Conservation (phyloP, 37 sponge, comb jelly and placozoan genomes). For the Ianthella basta region DNA sequence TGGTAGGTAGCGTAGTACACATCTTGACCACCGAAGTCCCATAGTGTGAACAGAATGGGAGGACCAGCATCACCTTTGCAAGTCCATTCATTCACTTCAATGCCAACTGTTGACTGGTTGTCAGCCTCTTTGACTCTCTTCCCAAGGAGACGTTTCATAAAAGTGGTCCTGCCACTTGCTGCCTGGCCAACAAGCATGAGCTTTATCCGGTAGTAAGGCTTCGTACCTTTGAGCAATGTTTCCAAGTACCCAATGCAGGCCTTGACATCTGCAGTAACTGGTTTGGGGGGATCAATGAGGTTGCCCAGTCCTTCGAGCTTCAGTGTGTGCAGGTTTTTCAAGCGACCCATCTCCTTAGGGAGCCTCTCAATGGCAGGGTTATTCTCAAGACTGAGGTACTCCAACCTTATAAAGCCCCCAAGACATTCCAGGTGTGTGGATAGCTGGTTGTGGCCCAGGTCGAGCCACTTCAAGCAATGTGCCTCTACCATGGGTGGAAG, state of each 20-base stretch:
- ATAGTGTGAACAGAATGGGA: conserved; percentile 27
- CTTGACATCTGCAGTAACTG: background rate
- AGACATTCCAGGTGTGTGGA: conserved; percentile 23
- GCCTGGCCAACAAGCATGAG: conserved; percentile 59
- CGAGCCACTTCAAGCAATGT: conserved; percentile 34
- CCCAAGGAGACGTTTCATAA: conserved; percentile 42
- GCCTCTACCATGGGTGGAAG: conserved; percentile 35
- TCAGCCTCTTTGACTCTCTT: conserved; percentile 43
- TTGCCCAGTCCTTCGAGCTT: conserved; percentile 20
- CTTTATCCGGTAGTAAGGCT: conserved; percentile 57
- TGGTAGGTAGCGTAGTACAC: conserved; percentile 65
- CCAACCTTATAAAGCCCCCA: conserved; percentile 35
- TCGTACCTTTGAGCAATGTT: conserved; percentile 28
- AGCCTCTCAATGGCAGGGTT: conserved; percentile 34
- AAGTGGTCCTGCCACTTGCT: conserved; percentile 53
- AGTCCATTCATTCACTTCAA: conserved; percentile 51
- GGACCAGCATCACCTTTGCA: conserved; percentile 12
- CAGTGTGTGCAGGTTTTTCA: background rate
- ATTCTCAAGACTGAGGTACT: conserved; percentile 31
- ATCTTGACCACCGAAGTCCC: conserved; percentile 56
- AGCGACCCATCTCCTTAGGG: conserved; percentile 44
- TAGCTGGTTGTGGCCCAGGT: conserved; percentile 43
- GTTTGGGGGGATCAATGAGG: conserved; percentile 18
- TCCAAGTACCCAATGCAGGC: conserved; percentile 23
- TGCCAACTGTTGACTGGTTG: conserved; percentile 66